These are phyloP conservation scores for Aphelinus certus DNA, from an alignment of 1,140 invertebrate species.

Conservation along the genomic window DNA sequence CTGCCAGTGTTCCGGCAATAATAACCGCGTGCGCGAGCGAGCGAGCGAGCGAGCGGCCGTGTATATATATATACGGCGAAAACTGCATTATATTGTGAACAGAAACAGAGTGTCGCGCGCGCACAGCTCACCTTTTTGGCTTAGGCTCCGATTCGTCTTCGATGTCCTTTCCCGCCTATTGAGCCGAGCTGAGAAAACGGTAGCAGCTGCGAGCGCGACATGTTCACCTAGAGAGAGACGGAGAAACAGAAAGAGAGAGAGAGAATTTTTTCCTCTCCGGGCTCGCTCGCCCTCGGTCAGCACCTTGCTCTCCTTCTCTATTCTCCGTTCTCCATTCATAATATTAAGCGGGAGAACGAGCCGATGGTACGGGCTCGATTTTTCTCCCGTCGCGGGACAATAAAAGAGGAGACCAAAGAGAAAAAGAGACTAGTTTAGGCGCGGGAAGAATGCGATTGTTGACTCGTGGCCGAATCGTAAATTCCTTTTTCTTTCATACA, in stretches of 20 bases:
- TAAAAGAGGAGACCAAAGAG: not conserved
- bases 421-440: constrained; percentile 28
- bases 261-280: constrained; percentile 4
- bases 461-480: constrained; percentile 32
- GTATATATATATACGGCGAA: not conserved
- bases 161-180: constrained; percentile 25
- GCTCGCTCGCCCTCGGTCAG: not conserved
- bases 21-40: constrained; percentile 12
- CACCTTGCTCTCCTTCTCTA: constrained; percentile 17
- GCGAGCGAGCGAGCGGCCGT: not conserved
- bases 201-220: constrained; percentile 6
- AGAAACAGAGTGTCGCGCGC: constrained; percentile 9
- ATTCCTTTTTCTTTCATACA: constrained; percentile 17
- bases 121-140: constrained; percentile 30
- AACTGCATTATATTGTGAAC: not conserved
- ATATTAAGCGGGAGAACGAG: constrained; percentile 9
- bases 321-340: constrained; percentile 28
- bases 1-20: constrained; percentile 29
- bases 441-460: constrained; percentile 38
- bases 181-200: constrained; percentile 16
- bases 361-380: constrained; percentile 9
- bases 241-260: not conserved
- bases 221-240: too few relatives aligned
- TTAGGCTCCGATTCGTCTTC: constrained; percentile 38
- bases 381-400: constrained; percentile 23